Evolutionary conservation across 2,797 vertebrate species (phyloP).

Genomic region (Danio kyathit): DNA sequence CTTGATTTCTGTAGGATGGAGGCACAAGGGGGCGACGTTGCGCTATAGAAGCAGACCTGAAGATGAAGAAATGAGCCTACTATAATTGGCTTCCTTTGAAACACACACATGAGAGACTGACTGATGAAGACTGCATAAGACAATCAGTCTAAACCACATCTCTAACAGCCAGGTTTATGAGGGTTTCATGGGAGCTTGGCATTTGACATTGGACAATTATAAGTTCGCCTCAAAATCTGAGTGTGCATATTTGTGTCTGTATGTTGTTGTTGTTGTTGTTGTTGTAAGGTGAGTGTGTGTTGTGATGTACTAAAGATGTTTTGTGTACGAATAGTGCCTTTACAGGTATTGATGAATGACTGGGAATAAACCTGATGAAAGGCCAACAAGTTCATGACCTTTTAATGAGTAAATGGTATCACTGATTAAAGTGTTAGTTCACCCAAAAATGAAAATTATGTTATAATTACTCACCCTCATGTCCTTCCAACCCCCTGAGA

Average conservation of each 20-base stretch:
- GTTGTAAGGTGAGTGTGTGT: conserved; percentile 38
- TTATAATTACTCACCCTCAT: too few species aligned
- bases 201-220: conserved; percentile 18
- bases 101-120: neutral
- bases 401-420: neutral
- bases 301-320: conserved; percentile 45
- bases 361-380: conserved; percentile 14
- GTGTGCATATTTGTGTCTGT: conserved; percentile 29
- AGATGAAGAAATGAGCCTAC: conserved; percentile 88
- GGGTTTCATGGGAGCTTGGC: neutral
- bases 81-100: neutral
- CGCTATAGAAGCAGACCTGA: conserved; percentile 91
- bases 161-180: neutral
- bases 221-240: conserved; percentile 31
- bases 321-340: conserved; percentile 58
- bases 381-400: neutral
- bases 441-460: too few species aligned
- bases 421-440: neutral
- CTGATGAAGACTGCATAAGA: conserved; percentile 8
- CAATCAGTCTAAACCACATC: neutral
- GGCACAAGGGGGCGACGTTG: conserved; percentile 90
- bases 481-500: too few species aligned
- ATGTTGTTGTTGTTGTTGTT: conserved; percentile 30
- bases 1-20: conserved; percentile 78
- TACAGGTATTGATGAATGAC: conserved; percentile 52